Evolutionary conservation across 2,888 invertebrate genomes (phyloP).

Genomic region (Tetramorium bicarinatum): DNA sequence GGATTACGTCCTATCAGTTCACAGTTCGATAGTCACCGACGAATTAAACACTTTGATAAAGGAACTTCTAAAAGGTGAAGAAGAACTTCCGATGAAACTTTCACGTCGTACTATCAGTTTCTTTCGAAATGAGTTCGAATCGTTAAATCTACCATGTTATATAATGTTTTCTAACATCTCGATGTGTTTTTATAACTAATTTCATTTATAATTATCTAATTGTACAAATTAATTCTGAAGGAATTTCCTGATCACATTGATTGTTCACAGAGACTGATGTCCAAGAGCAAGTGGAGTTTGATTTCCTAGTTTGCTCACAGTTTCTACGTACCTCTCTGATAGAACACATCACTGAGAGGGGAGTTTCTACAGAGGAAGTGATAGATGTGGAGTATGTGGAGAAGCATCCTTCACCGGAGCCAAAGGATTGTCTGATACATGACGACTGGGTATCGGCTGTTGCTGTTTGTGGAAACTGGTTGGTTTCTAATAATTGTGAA

Average conservation of each 20-base stretch:
- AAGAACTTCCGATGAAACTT: not conserved
- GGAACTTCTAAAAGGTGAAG: conserved; percentile 90
- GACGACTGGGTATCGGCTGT: conserved; percentile 99
- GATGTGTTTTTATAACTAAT: conserved; percentile 5
- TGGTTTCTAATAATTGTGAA: conserved; percentile 53
- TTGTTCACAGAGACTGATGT: conserved; percentile 78
- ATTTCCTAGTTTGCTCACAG: conserved; percentile 95
- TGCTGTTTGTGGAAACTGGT: conserved; percentile 91
- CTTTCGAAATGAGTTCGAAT: not conserved
- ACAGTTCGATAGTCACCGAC: conserved; percentile 89
- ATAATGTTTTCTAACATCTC: not conserved
- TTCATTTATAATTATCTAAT: not conserved
- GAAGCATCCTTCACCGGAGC: conserved; percentile 96
- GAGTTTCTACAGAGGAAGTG: conserved; percentile 93
- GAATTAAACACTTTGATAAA: conserved; percentile 94
- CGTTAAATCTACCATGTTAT: not conserved
- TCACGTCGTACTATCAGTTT: not conserved
- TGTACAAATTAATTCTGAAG: not conserved
- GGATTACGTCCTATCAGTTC: conserved; percentile 94
- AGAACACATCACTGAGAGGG: conserved; percentile 92
- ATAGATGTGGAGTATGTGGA: conserved; percentile 97
- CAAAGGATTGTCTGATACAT: conserved; percentile 96
- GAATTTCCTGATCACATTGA: not conserved
- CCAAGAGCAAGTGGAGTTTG: conserved; percentile 90
- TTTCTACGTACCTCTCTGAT: conserved; percentile 91